Evolutionary conservation across 2,113 vertebrate genomes (phyloP), one percentile per base, ranked within the genome.

Genomic region (Gasterosteus nipponicus): DNA sequence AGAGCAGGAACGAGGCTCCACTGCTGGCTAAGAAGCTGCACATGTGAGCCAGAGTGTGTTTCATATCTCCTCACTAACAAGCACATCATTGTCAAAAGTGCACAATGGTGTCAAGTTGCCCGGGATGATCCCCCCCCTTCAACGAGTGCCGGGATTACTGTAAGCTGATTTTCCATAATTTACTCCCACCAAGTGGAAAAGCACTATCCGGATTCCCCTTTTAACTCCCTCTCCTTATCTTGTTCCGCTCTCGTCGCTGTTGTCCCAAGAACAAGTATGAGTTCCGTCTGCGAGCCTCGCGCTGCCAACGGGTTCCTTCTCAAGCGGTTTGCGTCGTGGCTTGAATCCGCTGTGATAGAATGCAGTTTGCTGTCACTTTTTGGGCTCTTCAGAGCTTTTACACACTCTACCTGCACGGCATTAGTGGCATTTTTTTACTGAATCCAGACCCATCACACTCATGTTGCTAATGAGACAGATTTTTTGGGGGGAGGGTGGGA

Each of bases 111-210:
- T 92, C 87, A 89, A 87, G 83, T 87, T 80, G 51, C 85, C 64
- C 39, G 86, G 87, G 91, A 91, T 90, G 92, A 92, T 90, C 35
- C 35, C 35, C 84, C 84, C 75, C 68, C 82, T 73, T 88, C 87
- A 87, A 85, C 81, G 86, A 91, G 79, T 63, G 80, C 83, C 57
- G 64, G 91, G 91, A 91, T 91, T 91, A 92, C 88, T 87, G 75
- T 90, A 92, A 92, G 85, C 82, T 90, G 91, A 92, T 93, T 93
- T 90, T 90, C 86, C 87, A 91, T 90, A 91, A 93, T 92, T 93
- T 92, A 92, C 86, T 89, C 85, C 90, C 83, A 87, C 84, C 51
- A 54, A 92, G 85, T 90, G 87, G 88, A 88, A 85, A 91, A 91
- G 85, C 87, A 87, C 88, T 90, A 92, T 91, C 92, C 87, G 85